Base-by-base conservation (phyloP, 2,797 vertebrate genomes). In the Ficedula albicollis region DNA sequence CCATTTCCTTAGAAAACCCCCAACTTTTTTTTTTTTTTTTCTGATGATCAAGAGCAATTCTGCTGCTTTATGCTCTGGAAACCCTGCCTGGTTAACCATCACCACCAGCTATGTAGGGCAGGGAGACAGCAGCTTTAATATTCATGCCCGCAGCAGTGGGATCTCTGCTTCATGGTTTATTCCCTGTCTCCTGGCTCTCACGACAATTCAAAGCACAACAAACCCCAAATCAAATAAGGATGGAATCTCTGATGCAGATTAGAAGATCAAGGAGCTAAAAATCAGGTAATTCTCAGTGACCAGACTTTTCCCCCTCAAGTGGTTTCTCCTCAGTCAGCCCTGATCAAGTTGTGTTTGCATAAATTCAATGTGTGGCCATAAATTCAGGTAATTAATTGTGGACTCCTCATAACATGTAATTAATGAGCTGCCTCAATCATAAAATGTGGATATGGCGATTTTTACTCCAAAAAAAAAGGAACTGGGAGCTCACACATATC, bases 211-310 rank as follows among this genome's bases (percentile, higher is more conserved):
- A 41, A 88, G 43, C 87, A 76, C 87, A 95, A 84, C 77, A 92
- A 86, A 25, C 5, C 36, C 68, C 87, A 72, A 86, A 90, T 78
- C 88, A 87, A 95, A 38, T 21, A 78, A 74, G 69, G 76, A 44
- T 0, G 0, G 76, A 58, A 81, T 32, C 60, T 92, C 75, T 78
- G 87, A 86, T 95, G 90, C 64, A 96, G 72, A 92, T 91, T 70
- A 87, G 84, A 56, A 91, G 55, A 94, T 89, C 77, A 89, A 94
- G 90, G 46, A 92, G 78, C 41, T 85, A 38, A 83, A 92, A 80
- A 78, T 39, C 36, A 91, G 68, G 76, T 87, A 91, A 87, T 89
- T 89, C 87, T 78, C 80, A 72, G 36, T 11, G 76, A 78, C 17
- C 91, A 88, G n/a, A 48, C 25, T 55, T 54, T 38, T n/a, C 9